Conservation (phyloP, 2,888 invertebrate species). For the Seira sanloemensis region DNA sequence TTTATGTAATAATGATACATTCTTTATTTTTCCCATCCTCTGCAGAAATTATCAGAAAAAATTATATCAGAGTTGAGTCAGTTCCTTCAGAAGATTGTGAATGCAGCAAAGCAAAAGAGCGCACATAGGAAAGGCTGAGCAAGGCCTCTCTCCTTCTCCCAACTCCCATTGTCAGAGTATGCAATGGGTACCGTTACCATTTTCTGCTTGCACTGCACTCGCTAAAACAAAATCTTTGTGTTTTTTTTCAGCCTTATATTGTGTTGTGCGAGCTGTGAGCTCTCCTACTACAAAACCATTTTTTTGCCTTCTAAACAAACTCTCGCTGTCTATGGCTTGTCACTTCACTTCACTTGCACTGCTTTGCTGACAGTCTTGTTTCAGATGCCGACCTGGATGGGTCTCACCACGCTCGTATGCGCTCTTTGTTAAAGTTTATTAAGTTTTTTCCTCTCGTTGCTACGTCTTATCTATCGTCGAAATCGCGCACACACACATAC, state of each 20-base stretch:
- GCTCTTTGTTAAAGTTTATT: constrained; percentile 9
- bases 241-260: neutral
- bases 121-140: neutral
- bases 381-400: constrained; percentile 64
- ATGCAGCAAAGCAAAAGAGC: constrained; percentile 7
- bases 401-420: constrained; percentile 54
- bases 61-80: neutral
- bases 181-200: constrained; percentile 19
- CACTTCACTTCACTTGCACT: constrained; percentile 18
- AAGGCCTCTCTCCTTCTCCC: constrained; percentile 10
- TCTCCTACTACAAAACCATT: neutral
- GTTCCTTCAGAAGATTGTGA: neutral
- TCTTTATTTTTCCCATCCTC: neutral
- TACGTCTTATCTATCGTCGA: constrained; percentile 9
- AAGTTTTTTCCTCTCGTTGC: constrained; percentile 6
- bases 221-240: constrained; percentile 14
- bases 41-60: constrained; percentile 20
- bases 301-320: constrained; percentile 11
- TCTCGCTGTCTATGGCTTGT: constrained; percentile 28
- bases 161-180: constrained; percentile 9
- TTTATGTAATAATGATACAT: constrained; percentile 13
- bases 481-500: neutral
- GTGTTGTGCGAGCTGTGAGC: neutral
- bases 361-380: constrained; percentile 61
- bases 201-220: constrained; percentile 6